Percentiles rank a stretch among this genome's conserved stretches.
These are phyloP conservation scores for Nibea coibor DNA, from an alignment of 2,113 vertebrate genomes.

Conservation along the genomic window DNA sequence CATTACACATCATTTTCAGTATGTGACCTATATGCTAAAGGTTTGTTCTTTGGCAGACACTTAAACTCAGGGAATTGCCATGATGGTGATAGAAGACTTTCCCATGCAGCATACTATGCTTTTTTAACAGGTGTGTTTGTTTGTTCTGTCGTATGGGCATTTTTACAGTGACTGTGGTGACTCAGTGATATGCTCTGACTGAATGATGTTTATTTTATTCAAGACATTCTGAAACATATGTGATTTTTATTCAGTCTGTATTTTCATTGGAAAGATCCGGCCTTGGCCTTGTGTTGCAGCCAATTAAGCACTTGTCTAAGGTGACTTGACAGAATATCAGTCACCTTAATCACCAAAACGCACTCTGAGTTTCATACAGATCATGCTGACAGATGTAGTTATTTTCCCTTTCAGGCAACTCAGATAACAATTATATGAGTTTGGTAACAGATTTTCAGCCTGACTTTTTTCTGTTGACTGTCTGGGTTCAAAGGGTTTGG, in stretches of 20 bases:
- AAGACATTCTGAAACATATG: neutral
- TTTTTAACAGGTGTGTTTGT: neutral
- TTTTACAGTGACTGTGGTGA: neutral
- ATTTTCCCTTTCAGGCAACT: neutral
- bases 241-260: neutral
- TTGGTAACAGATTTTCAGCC: neutral
- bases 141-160: neutral
- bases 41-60: too few species aligned
- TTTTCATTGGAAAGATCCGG: neutral
- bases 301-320: neutral
- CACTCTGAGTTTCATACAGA: neutral
- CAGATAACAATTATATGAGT: neutral
- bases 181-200: neutral
- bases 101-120: neutral
- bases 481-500: neutral
- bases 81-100: too few species aligned
- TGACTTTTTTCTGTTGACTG: neutral
- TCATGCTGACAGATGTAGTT: neutral
- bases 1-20: neutral
- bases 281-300: neutral
- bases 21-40: neutral
- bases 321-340: neutral
- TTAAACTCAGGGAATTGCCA: neutral
- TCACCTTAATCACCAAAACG: neutral
- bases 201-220: neutral